Evolutionary conservation across 2,888 invertebrate genomes (phyloP).

Genomic region (Helleia helle): DNA sequence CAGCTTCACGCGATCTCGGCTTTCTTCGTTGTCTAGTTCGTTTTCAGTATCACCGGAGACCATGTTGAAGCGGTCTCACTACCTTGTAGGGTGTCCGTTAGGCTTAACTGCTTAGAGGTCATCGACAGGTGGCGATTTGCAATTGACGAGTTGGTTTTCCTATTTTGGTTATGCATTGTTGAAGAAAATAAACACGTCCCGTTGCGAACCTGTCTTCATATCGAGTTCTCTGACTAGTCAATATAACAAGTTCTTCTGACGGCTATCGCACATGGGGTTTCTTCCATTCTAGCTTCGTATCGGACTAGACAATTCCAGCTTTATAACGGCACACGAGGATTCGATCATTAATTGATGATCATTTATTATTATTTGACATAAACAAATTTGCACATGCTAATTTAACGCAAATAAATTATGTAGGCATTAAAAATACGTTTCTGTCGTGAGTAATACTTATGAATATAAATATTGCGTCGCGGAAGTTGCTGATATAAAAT

Average conservation of each 20-base stretch:
- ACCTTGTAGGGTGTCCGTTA: conserved; percentile 55
- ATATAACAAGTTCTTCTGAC: conserved; percentile 20
- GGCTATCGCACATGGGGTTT: conserved; percentile 19
- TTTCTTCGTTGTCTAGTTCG: conserved; percentile 20
- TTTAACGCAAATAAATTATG: background rate
- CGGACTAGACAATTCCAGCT: conserved; percentile 20
- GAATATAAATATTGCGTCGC: conserved; percentile 11
- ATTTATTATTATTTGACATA: background rate
- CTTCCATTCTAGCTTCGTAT: conserved; percentile 17
- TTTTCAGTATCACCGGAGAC: conserved; percentile 21
- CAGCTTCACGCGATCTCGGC: conserved; percentile 31
- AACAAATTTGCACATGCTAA: background rate
- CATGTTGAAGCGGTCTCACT: conserved; percentile 26
- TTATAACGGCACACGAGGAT: conserved; percentile 14
- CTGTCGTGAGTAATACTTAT: background rate
- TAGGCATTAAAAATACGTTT: background rate
- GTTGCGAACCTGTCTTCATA: conserved; percentile 31
- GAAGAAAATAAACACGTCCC: conserved; percentile 41
- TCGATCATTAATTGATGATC: background rate
- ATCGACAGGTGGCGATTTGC: conserved; percentile 65
- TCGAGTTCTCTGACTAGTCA: conserved; percentile 11
- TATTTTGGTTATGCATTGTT: conserved; percentile 62
- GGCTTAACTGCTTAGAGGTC: conserved; percentile 39
- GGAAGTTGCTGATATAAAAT: conserved; percentile 15
- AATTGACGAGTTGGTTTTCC: conserved; percentile 59